Evolutionary conservation across 1,140 invertebrate genomes (phyloP), one percentile per base, ranked within the genome.

Genomic region (Andricus grossulariae): DNA sequence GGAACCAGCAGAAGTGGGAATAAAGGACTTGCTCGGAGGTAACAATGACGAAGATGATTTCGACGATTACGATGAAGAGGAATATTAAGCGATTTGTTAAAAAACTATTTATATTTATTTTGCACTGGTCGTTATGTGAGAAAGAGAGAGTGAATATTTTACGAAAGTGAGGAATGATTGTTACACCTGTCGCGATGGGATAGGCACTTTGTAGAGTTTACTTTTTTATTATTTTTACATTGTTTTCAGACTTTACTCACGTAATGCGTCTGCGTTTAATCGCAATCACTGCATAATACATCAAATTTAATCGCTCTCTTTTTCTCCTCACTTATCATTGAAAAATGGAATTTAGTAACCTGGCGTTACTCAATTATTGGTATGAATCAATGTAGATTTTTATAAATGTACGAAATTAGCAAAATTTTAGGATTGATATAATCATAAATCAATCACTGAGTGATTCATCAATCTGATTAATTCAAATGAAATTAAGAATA

Each of bases 11-110:
- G 90, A 90, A 81, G 88, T 93, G 79, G 92, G 91, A 50, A 88
- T 93, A 19, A 88, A 90, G 39, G 86, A 92, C 72, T 88, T 93
- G 81, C 86, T 94, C 45, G 91, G 88, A 18, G 89, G 89, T 75
- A 84, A 88, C 25, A 84, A 86, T 74, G 86, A 88, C 52, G 90
- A 87, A 6, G 86, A 91, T 76, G 88, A 84, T 13, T 88, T 87
- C 57, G 88, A 84, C 39, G 92, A 91, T 71, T 90, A 90, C 52
- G 87, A 91, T 21, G 87, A 89, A 49, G 88, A 89, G 50, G 86
- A 87, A 25, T 84, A 86, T 76, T 85, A 80, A 81, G 73, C 39
- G 50, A 73, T 66, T 55, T 45, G 75, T 72, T 72, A 70, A 66
- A 74, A 16, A 55, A 13, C 3, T 11, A 55, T 39, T 39, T 39